Evolutionary conservation across 1,140 invertebrate species (phyloP).

Genomic region (Papilio dardanus): DNA sequence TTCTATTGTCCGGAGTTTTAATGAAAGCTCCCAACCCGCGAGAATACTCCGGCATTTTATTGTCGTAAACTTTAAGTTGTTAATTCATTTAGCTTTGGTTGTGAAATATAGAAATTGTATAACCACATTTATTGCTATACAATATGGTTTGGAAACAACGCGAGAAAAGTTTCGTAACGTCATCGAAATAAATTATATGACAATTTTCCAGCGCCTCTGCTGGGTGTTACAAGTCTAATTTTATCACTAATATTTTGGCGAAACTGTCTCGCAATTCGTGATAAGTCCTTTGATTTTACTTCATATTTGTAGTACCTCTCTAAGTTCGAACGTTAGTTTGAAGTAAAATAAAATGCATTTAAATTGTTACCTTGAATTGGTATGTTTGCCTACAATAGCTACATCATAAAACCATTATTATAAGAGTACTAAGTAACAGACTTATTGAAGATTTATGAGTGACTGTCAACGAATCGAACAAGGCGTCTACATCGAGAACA

Average conservation of each 20-base stretch:
- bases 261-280: too few relatives aligned
- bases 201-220: too few relatives aligned
- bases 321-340: too few relatives aligned
- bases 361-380: not conserved
- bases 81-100: conserved; percentile 3
- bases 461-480: not conserved
- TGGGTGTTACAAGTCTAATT: too few relatives aligned
- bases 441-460: not conserved
- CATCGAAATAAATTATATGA: too few relatives aligned
- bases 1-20: conserved; percentile 64
- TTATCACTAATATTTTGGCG: too few relatives aligned
- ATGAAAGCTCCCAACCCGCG: conserved; percentile 52
- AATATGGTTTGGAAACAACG: too few relatives aligned
- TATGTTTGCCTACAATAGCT: too few relatives aligned
- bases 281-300: too few relatives aligned
- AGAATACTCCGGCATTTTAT: conserved; percentile 40
- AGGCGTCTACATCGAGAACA: not conserved
- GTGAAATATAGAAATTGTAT: not conserved
- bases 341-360: not conserved
- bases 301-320: too few relatives aligned
- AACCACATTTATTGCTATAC: not conserved
- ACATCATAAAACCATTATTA: not conserved
- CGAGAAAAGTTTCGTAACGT: too few relatives aligned
- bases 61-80: conserved; percentile 29
- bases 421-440: not conserved